These are phyloP conservation scores for Drosophila maculinotata DNA, from an alignment of 2,888 invertebrate genomes.

Conservation along the genomic window DNA sequence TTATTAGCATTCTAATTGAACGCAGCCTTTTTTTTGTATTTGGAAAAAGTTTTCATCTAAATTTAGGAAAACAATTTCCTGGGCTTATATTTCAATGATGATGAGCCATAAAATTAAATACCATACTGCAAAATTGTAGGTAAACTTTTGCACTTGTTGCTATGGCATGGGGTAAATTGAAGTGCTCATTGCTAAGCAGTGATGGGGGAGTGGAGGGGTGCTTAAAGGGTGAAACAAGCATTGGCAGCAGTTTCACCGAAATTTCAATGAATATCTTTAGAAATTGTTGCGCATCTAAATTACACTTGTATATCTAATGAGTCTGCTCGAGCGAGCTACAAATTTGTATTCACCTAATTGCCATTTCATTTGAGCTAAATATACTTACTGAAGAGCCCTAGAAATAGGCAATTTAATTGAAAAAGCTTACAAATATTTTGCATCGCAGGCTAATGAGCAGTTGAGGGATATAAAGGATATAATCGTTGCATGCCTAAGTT, in stretches of 20 bases:
- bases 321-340: conserved; percentile 16
- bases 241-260: conserved; percentile 33
- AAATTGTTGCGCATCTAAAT: conserved; percentile 57
- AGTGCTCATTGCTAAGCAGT: conserved; percentile 6
- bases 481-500: conserved; percentile 1
- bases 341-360: conserved; percentile 51
- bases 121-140: conserved; percentile 10
- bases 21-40: background rate
- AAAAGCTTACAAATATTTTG: conserved; percentile 7
- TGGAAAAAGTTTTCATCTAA: conserved; percentile 6
- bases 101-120: conserved; percentile 28
- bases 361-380: conserved; percentile 47
- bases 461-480: background rate
- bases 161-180: conserved; percentile 12
- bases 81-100: conserved; percentile 44
- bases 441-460: conserved; percentile 1
- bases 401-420: conserved; percentile 13
- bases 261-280: conserved; percentile 48
- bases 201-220: background rate
- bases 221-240: conserved; percentile 3
- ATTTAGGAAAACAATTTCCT: conserved; percentile 36
- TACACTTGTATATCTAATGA: conserved; percentile 53
- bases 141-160: conserved; percentile 45
- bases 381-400: conserved; percentile 13
- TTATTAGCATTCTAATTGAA: background rate